Base-by-base conservation (phyloP, 2,888 invertebrate species). In the Drosophila setosimentum region DNA sequence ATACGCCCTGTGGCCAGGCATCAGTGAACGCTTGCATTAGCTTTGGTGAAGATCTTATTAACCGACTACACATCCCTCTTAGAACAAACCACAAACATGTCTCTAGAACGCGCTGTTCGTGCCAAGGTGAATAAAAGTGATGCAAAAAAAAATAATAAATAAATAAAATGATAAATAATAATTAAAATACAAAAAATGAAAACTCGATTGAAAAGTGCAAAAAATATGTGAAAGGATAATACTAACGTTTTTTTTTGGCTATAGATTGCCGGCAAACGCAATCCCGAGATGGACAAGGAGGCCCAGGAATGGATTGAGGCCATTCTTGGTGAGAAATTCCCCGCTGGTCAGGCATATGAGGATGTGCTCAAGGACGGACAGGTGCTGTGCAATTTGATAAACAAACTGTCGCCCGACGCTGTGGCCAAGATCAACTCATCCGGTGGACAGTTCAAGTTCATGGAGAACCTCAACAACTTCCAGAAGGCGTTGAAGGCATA, bases 361-460 rank as follows among this genome's bases (percentile, higher is more conserved):
- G 98, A 99, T 92, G 96, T 97, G 77, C 94, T 99, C 76, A 96
- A 96, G 93, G 98, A 99, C 94, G 99, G 99, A 68, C 96, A 97
- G 82, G 96, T 99, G 76, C 95, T 99, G 79, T 99, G 99, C 95
- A 96, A 96, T 91, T 94, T 99, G 90, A 98, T 99, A 94, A 99
- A 99, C 95, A 97, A 97, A 93, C 94, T 99, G 86, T 94, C 95
- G 81, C 99, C 99, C 55, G 98, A 98, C 89, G 94, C 97, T 78
- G 94, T 99, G 74, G 92, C 95, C 92, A 99, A 99, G 94, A 96
- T 99, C 94, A 99, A 99, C 95, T 95, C 96, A 84, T 95, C 96
- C 55, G 98, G 99, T 86, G 98, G 99, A 92, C 98, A 99, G 93
- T 99, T 99, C 96, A 99, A 99, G 93, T 96, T 99, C 96, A 99